Evolutionary conservation across 92 coral and sea anemone genomes (phyloP), one percentile per base, ranked within the genome.

Genomic region (Muricea muricata): DNA sequence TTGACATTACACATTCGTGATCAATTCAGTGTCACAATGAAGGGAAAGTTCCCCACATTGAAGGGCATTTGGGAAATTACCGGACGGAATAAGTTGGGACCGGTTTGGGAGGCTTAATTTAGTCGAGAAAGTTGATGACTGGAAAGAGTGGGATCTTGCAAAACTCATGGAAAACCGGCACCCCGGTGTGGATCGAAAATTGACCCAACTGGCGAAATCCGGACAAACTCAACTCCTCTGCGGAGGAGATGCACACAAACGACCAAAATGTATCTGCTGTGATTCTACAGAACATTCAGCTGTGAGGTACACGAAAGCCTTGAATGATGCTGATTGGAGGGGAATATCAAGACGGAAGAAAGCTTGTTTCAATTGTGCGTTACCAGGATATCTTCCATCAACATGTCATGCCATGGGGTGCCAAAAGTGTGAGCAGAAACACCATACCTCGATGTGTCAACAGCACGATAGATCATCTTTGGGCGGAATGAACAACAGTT

Each of bases 61-160:
- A n/a, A n/a, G n/a, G n/a, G n/a, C n/a, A n/a, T n/a, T n/a, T n/a
- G n/a, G n/a, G n/a, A n/a, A n/a, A n/a, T n/a, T n/a, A n/a, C n/a
- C n/a, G n/a, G n/a, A n/a, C n/a, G n/a, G 87, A 84, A 87, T 18
- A 87, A 87, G 81, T 46, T 82, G 40, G 90, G 87, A 13, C 91
- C 87, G 0, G 91, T 75, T 11, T 34, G 85, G 52, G 89, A 78
- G 29, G 48, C 47, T 33, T n/a, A n/a, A n/a, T n/a, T 34, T 86
- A 39, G 87, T 73, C 7, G 92, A 75, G 33, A 81, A 85, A 30
- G 90, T 85, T 39, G 90, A 88, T 82, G 52, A 91, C 26, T 91
- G 92, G 93, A 81, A 91, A 65, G 74, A 81, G 21, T 85, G 86
- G 90, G 74, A 81, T 5, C 70, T 85, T 26, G 84, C 85, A 39